Evolutionary conservation across 2,797 vertebrate genomes (phyloP), one percentile per base, ranked within the genome.

Genomic region (Apodemus agrarius): DNA sequence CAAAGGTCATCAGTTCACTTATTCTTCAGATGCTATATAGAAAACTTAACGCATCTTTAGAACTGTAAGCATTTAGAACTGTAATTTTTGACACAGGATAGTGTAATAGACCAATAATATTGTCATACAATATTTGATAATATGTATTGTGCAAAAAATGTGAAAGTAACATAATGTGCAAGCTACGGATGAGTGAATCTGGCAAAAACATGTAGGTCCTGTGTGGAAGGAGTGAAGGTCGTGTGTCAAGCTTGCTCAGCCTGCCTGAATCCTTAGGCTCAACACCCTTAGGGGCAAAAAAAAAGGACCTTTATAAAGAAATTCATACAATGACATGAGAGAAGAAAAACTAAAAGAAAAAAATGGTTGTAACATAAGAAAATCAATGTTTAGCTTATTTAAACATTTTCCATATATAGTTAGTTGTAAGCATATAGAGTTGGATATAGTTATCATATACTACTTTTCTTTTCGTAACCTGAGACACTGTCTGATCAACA

Each of bases 1-100:
- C 6, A 91, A 93, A 85, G n/a, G 40, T 46, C 40, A 43, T 34
- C 10, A 84, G 37, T 52, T 2, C 29, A 54, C 6, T 81, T 31
- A 34, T 76, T 93, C 24, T 93, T 80, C n/a, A 85, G 52, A 63
- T 72, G 24, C n/a, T 91, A 12, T 40, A 88, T 63, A 87, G 76
- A 89, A 92, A 87, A 84, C 63, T 2, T 17, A 49, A 52, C 72
- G 31, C 17, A 52, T 74, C 17, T 37, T 90, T 88, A 84, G 46
- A 83, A 63, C 8, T 34, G 10, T 29, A 37, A 7, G 37, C 37
- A 16, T 76, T 92, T 72, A 92, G 67, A 69, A 69, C 31, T 69
- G n/a, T 29, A 65, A 79, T 67, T 97, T 54, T 43, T 4, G 79
- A 85, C 6, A 31, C 11, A 85, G 74, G 16, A 63, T 61, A 43